Evolutionary conservation across 2,113 vertebrate species (phyloP).

Genomic region (Burhinus oedicnemus): DNA sequence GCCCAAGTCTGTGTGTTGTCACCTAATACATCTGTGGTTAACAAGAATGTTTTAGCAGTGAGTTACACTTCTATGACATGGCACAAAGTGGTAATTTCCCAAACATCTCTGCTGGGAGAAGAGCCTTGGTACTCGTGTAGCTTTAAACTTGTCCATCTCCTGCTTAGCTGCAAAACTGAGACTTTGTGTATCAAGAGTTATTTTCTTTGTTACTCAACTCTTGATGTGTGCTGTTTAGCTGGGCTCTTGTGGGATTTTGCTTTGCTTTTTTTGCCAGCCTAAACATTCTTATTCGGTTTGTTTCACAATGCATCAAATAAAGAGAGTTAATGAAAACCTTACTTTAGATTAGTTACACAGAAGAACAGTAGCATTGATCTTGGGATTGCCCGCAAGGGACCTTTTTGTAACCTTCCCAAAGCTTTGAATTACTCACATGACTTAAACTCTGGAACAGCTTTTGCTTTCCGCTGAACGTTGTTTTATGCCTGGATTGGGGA

Average conservation of each 20-base stretch:
- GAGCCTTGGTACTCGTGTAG: neutral
- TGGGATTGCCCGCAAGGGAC: neutral
- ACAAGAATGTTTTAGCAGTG: neutral
- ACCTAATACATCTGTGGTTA: neutral
- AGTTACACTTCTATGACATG: neutral
- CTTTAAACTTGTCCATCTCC: neutral
- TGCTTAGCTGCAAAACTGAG: neutral
- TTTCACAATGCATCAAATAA: conserved; percentile 35
- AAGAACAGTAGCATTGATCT: conserved; percentile 14
- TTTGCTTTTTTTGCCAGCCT: neutral
- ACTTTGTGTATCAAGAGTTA: neutral
- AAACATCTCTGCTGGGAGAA: neutral
- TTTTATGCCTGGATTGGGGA: neutral
- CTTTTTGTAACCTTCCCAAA: neutral
- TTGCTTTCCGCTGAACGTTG: neutral
- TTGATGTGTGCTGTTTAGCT: neutral
- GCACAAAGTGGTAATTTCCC: neutral
- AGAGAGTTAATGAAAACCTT: conserved; percentile 38
- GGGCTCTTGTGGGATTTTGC: neutral
- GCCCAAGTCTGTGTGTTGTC: neutral
- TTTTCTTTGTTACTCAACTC: conserved; percentile 1
- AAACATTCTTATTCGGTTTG: neutral
- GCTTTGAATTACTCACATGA: neutral
- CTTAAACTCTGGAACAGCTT: neutral
- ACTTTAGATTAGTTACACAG: conserved; percentile 16